Evolutionary conservation across 2,113 vertebrate species (phyloP).

Genomic region (Fukomys damarensis): DNA sequence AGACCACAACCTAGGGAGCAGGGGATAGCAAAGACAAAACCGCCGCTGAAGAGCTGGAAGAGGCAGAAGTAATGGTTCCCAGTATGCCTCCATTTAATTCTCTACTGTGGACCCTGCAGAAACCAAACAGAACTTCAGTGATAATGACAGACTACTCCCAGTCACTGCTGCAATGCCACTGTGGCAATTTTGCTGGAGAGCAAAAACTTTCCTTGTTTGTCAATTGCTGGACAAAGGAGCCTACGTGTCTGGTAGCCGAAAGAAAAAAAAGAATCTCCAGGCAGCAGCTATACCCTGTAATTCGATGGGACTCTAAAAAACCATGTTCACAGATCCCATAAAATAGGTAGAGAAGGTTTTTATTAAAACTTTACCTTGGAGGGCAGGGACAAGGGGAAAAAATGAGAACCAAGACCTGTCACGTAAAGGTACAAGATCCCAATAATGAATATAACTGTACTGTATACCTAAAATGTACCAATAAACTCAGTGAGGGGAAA

Average conservation of each 20-base stretch:
- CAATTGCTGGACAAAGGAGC: background rate
- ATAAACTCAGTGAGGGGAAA: no score
- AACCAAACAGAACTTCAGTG: background rate
- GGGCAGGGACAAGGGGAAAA: no score
- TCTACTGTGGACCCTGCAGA: background rate
- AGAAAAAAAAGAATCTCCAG: background rate
- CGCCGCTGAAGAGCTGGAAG: background rate
- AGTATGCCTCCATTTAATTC: background rate
- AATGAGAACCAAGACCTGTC: no score
- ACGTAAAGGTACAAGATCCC: no score
- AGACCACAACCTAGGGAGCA: background rate
- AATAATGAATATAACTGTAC: no score
- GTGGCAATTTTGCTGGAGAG: background rate
- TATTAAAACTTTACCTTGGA: background rate
- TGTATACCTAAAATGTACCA: no score
- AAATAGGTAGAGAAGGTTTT: background rate
- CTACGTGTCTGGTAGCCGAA: background rate
- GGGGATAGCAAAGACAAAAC: background rate
- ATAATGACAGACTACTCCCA: background rate
- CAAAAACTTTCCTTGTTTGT: background rate
- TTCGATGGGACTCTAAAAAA: background rate
- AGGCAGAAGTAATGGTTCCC: background rate
- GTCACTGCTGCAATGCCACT: accelerated
- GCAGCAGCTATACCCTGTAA: background rate
- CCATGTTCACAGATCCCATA: background rate